Evolutionary conservation across 2,113 vertebrate species (phyloP), one percentile per base, ranked within the genome.

Genomic region (Elanoides forficatus): DNA sequence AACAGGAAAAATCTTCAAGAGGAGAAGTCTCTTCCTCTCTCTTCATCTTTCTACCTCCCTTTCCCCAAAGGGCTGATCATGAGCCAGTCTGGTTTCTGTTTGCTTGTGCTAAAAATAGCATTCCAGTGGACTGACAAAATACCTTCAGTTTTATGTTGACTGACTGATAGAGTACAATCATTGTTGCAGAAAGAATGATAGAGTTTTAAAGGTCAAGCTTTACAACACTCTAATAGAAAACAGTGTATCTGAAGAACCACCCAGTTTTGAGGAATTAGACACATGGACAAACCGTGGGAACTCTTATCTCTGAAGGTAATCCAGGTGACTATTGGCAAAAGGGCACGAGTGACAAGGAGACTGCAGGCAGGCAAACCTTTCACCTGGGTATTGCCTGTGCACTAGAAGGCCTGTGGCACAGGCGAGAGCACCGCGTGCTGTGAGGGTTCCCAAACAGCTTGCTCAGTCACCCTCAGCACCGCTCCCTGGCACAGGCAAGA

Each of bases 1-100:
- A 95, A 96, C 88, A 95, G 91, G 95, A 93, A 97, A 97, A 97
- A 96, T 93, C 76, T 97, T 95, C 94, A 91, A 92, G 75, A 90
- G 30, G n/a, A 88, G 94, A 94, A 91, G 86, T 81, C 78, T 96
- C 90, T 96, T 95, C 92, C 81, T 88, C 81, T 94, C 42, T 87
- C 90, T 91, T 88, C 86, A 83, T 94, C 92, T 47, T 92, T 90
- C 63, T 86, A 81, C 88, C 94, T 95, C 94, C 3, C 0, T 93
- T 90, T 95, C 72, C 94, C 91, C 86, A 88, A 89, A 79, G 88
- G 90, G 15, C 43, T 50, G 56, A 88, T 86, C 91, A 79, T 91
- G 25, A 87, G 86, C 75, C 83, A 81, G 90, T 91, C 92, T 95
- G 73, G 72, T 95, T 92, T 96, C 90, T 94, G 48, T 91, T 96